Evolutionary conservation across 2,113 vertebrate genomes (phyloP).

Genomic region (Percina caprodes): DNA sequence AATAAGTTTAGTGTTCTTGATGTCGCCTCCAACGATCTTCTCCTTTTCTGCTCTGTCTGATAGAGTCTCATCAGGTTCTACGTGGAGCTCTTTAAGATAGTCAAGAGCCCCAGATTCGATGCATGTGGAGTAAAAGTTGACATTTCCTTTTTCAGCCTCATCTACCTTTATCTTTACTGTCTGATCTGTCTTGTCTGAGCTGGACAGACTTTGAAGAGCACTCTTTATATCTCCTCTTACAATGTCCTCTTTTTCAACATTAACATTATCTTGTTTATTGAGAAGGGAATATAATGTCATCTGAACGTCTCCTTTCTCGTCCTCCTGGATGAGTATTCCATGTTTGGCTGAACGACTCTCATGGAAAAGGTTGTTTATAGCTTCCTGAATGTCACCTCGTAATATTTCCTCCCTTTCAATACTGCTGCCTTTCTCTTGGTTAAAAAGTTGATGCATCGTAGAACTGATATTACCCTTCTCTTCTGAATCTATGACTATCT

Average conservation of each 20-base stretch:
- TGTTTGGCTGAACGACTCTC: slow-evolving; percentile 82
- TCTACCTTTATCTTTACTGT: slow-evolving; percentile 83
- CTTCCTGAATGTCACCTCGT: slow-evolving; percentile 88
- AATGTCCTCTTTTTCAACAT: slow-evolving; percentile 84
- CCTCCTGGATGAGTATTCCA: slow-evolving; percentile 93
- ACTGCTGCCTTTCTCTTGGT: slow-evolving; percentile 80
- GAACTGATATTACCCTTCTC: slow-evolving; percentile 90
- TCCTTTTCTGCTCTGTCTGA: slow-evolving; percentile 78
- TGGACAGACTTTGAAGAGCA: slow-evolving; percentile 86
- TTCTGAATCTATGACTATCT: slow-evolving; percentile 86
- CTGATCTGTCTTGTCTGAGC: slow-evolving; percentile 75
- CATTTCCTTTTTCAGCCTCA: slow-evolving; percentile 90
- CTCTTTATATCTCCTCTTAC: slow-evolving; percentile 87
- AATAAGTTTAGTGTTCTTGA: slow-evolving; percentile 87
- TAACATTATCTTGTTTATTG: slow-evolving; percentile 82
- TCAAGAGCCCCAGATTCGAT: slow-evolving; percentile 93
- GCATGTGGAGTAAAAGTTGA: slow-evolving; percentile 92
- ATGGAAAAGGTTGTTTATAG: slow-evolving; percentile 88
- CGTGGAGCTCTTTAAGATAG: slow-evolving; percentile 89
- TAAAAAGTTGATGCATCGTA: slow-evolving; percentile 88
- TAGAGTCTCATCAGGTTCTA: slow-evolving; percentile 78
- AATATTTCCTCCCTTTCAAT: slow-evolving; percentile 89
- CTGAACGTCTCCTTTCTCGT: slow-evolving; percentile 91
- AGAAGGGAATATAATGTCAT: slow-evolving; percentile 95
- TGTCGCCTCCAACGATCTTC: slow-evolving; percentile 88